phyloP scores from a whole-genome alignment of 1,140 invertebrate genomes.

The Tetramorium alpestre region DNA sequence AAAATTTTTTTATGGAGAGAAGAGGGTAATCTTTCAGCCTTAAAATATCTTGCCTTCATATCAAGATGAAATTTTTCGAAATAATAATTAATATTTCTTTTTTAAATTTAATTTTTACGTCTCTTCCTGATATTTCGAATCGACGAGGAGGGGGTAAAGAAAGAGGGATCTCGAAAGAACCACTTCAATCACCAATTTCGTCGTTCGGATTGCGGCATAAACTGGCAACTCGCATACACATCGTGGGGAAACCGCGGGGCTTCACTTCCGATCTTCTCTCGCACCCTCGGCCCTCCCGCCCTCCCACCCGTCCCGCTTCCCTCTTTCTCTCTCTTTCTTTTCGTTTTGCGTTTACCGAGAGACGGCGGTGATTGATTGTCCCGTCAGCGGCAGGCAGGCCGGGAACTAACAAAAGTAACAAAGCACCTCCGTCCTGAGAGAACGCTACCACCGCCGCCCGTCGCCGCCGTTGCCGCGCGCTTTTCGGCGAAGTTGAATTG shows the following conservation, averaged over 20 bases:
- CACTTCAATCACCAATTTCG: slow-evolving; percentile 16
- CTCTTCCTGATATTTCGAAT: background rate
- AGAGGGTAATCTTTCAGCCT: background rate
- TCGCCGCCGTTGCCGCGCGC: slow-evolving; percentile 21
- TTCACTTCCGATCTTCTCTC: slow-evolving; percentile 59
- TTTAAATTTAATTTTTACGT: background rate
- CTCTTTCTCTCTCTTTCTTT: slow-evolving; percentile 23
- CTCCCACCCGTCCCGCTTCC: slow-evolving; percentile 19
- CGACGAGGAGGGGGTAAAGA: background rate
- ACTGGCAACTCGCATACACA: slow-evolving; percentile 47
- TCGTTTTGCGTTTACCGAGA: slow-evolving; percentile 35
- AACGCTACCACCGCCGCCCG: slow-evolving; percentile 24
- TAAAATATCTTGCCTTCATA: background rate
- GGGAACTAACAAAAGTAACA: slow-evolving; percentile 80
- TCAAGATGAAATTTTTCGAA: background rate
- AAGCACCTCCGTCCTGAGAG: slow-evolving; percentile 68
- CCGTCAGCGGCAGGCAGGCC: slow-evolving; percentile 79
- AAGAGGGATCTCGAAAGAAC: background rate
- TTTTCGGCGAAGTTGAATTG: slow-evolving; percentile 67
- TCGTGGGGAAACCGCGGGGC: slow-evolving; percentile 36
- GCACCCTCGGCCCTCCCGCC: slow-evolving; percentile 28
- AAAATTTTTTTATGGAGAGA: background rate
- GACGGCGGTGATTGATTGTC: slow-evolving; percentile 81
- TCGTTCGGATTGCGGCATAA: slow-evolving; percentile 33
- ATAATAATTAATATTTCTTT: background rate